Conservation (phyloP, 2,113 vertebrate species). For the Trachemys scripta region DNA sequence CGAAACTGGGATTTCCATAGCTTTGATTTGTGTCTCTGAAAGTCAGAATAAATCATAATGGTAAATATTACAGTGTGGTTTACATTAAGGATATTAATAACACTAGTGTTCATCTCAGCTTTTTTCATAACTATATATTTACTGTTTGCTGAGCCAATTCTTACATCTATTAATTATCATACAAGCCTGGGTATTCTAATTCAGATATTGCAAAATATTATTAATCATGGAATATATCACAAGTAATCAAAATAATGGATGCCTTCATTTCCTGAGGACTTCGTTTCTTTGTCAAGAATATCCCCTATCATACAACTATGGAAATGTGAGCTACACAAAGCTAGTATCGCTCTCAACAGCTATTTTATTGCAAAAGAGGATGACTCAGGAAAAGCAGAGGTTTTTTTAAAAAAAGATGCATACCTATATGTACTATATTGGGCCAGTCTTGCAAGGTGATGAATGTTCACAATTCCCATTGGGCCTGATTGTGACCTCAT, state of each 20-base stretch:
- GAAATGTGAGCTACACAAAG: not conserved
- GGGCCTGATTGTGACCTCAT: not conserved
- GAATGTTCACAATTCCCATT: not conserved
- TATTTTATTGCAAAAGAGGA: not conserved
- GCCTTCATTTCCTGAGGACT: not conserved
- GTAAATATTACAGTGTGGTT: slow-evolving; percentile 13
- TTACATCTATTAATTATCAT: slow-evolving; percentile 34
- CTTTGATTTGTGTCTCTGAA: not conserved
- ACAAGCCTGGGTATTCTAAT: slow-evolving; percentile 37
- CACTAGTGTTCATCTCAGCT: not conserved
- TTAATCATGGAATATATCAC: not conserved
- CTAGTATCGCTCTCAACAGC: not conserved
- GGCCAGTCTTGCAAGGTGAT: not conserved
- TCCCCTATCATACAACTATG: not conserved
- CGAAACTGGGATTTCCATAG: not conserved
- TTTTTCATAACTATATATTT: slow-evolving; percentile 1
- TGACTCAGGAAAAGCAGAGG: not conserved
- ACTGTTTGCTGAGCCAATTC: slow-evolving; percentile 41
- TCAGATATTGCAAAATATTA: not conserved
- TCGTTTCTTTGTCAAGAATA: slow-evolving; percentile 1
- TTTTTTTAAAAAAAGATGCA: not conserved
- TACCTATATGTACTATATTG: not conserved
- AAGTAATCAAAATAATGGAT: slow-evolving; percentile 25
- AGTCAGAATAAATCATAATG: not conserved
- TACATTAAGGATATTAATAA: slow-evolving; percentile 29